These are phyloP conservation scores for Oeneis ivallda DNA, from an alignment of 2,888 invertebrate genomes.

Conservation along the genomic window DNA sequence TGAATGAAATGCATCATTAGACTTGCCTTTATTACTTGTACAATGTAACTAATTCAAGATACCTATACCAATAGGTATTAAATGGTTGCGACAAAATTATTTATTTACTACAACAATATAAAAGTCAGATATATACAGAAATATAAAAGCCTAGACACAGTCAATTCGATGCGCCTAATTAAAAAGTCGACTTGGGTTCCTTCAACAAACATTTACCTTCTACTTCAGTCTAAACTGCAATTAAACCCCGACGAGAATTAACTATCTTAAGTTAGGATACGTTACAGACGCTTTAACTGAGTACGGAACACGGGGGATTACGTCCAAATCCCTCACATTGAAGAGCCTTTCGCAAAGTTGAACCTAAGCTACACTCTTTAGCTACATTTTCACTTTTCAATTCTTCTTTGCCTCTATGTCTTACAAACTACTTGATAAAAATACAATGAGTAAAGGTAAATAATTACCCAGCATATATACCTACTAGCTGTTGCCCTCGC, in stretches of 20 bases:
- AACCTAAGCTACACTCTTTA: slow-evolving; percentile 21
- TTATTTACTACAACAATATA: no score
- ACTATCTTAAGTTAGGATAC: slow-evolving; percentile 22
- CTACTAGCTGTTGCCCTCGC: no score
- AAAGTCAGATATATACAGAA: not conserved
- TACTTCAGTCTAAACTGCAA: slow-evolving; percentile 11
- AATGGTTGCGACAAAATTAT: no score
- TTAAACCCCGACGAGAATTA: slow-evolving; percentile 14
- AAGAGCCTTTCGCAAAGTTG: slow-evolving; percentile 16
- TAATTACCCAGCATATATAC: no score
- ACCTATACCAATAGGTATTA: no score
- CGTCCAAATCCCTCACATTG: slow-evolving; percentile 19
- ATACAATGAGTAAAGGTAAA: no score
- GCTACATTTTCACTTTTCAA: slow-evolving; percentile 21
- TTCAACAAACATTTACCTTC: not conserved
- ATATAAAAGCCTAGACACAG: not conserved
- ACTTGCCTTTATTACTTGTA: no score
- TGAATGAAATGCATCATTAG: no score
- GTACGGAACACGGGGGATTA: slow-evolving; percentile 19
- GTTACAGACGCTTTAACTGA: slow-evolving; percentile 21
- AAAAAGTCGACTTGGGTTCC: not conserved
- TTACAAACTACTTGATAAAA: no score
- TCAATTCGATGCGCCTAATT: not conserved
- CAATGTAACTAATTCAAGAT: no score
- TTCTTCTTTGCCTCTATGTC: not conserved